A percentile compares a stretch with the other conserved stretches of the same genome.
Conservation (phyloP, 2,113 vertebrate species). For the Loxodonta africana region DNA sequence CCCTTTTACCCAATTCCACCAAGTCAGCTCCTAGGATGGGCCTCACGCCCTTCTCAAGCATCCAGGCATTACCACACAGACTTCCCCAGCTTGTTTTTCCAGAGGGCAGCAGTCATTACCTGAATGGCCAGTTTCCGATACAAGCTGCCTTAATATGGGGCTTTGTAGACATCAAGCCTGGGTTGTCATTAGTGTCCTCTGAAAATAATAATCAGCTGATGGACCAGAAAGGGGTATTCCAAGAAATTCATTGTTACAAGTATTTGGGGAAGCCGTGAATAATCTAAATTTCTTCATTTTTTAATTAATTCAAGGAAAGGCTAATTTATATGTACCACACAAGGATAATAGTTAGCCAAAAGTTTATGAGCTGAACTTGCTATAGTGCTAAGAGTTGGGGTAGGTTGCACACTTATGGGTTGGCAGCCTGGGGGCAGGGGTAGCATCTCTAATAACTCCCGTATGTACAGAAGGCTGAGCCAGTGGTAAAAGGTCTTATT, state of each 20-base stretch:
- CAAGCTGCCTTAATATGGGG: conserved; percentile 63
- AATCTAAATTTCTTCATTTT: neutral
- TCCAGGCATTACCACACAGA: neutral
- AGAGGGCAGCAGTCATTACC: conserved; percentile 38
- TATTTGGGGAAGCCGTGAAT: conserved; percentile 13
- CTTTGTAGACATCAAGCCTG: neutral
- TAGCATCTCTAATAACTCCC: neutral
- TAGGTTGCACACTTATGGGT: rapidly evolving
- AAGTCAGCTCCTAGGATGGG: neutral
- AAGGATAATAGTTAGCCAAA: neutral
- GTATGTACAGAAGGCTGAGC: neutral
- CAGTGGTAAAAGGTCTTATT: neutral
- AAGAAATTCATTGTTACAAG: conserved; percentile 40
- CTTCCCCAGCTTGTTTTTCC: conserved; percentile 67
- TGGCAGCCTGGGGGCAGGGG: neutral
- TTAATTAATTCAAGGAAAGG: neutral
- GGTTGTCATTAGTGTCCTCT: conserved; percentile 71
- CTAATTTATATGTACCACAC: neutral
- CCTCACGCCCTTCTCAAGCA: conserved; percentile 33
- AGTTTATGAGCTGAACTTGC: neutral
- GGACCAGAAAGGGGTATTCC: conserved; percentile 36
- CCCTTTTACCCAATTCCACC: neutral
- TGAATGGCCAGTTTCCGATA: conserved; percentile 71
- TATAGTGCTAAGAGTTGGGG: neutral
- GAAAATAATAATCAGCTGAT: conserved; percentile 76